Conservation (phyloP, 1,140 invertebrate genomes). For the Saccostrea echinata region DNA sequence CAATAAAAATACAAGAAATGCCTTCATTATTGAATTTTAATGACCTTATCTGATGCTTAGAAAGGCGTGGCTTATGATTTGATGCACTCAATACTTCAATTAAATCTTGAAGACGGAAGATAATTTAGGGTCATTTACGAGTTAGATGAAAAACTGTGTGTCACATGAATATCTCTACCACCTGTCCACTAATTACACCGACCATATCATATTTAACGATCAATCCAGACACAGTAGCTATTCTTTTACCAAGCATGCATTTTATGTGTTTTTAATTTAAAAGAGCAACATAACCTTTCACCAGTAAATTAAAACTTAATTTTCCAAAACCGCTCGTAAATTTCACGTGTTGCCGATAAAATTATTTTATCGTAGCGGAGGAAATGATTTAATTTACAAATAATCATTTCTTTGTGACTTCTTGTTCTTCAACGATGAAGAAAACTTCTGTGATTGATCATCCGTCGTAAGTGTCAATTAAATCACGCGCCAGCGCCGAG, state of each 20-base stretch:
- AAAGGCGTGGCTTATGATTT: constrained; percentile 29
- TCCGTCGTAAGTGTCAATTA: constrained; percentile 34
- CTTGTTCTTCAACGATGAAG: constrained; percentile 3
- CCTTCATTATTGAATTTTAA: constrained; percentile 38
- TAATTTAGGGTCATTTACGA: constrained; percentile 32
- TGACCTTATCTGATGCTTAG: constrained; percentile 27
- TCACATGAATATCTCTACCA: constrained; percentile 21
- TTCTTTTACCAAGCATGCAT: background rate
- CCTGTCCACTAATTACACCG: constrained; percentile 12
- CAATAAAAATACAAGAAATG: background rate
- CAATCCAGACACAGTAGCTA: background rate
- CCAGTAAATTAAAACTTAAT: constrained; percentile 38
- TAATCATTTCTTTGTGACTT: constrained; percentile 31
- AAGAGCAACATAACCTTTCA: constrained; percentile 38
- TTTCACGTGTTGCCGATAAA: constrained; percentile 28
- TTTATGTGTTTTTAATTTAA: constrained; percentile 31
- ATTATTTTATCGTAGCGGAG: constrained; percentile 9
- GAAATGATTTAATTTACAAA: constrained; percentile 24
- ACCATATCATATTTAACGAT: constrained; percentile 1
- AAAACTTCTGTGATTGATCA: constrained; percentile 11
- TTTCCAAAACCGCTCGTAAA: constrained; percentile 29
- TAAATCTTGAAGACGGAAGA: constrained; percentile 20
- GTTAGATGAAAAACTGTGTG: constrained; percentile 31
- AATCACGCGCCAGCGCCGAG: constrained; percentile 28
- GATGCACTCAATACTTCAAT: constrained; percentile 35